Base-by-base conservation (phyloP, 2,888 invertebrate species). In the Archaeoteleia sp. region DNA sequence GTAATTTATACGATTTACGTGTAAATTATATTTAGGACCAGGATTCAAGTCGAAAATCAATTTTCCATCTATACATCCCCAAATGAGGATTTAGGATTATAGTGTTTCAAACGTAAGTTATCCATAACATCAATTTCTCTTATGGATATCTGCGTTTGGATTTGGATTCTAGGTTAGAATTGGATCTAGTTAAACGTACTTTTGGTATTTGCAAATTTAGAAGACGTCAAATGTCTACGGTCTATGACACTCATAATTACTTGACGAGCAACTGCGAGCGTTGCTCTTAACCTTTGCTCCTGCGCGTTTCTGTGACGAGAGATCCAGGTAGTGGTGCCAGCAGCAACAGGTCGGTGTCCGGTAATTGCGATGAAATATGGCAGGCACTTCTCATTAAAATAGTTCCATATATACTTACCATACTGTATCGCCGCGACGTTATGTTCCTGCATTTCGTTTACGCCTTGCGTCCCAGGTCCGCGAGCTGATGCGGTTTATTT, bases 401-500 rank as follows among this genome's bases (percentile, higher is more conserved):
- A 82, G 81, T 83, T 82, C 79, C 80, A 82, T 82, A 81, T 82
- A 78, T 81, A 83, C 82, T 83, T 81, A 80, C 82, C 82, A 74
- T 79, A 77, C 73, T 74, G 7, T 12, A 79, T 79, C 78, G 72
- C 75, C 73, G 57, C 71, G 72, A 75, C 71, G 74, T 8, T 73
- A 78, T 73, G 76, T 74, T n/a, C 72, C 72, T 35, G 60, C 71
- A 73, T 79, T 81, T 78, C 60, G 77, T 81, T 78, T 74, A 61
- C 72, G 57, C 67, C 60, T 57, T 55, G 43, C 20, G 20, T 4
- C 3, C 13, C 20, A 7, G 2, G 48, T 23, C 29, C 12, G 27
- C 10, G 25, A 8, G 5, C 13, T 34, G 32, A 45, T 72, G 13
- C 35, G 34, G 51, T 73, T 77, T 73, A 71, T 73, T 76, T 79